Base-by-base conservation (phyloP, 2,113 vertebrate genomes). In the Gorsachius goisagi region DNA sequence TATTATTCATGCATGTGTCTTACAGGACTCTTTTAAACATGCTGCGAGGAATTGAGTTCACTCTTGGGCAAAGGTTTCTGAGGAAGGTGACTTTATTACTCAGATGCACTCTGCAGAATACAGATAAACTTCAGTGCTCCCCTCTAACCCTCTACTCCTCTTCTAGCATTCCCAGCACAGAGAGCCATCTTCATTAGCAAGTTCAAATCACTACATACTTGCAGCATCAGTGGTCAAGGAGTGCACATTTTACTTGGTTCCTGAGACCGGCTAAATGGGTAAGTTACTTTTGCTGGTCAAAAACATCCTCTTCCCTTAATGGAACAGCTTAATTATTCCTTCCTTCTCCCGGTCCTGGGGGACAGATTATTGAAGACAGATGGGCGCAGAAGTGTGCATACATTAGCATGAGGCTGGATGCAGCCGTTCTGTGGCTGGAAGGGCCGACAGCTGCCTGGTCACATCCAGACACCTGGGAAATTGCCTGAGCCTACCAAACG, bases 11-110 rank as follows among this genome's bases (percentile, higher is more conserved):
- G 86, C 84, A 85, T 90, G 85, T 74, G 69, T 88, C 86, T 90
- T 96, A 79, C 67, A 89, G 92, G 75, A 72, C 64, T 90, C 85
- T 95, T 84, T 96, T 91, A 95, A 96, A 93, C 85, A 89, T 33
- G 24, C 87, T 88, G 82, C 3, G 13, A 93, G 94, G 89, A 93
- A 94, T 75, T 2, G 50, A 95, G 96, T 96, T 97, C 94, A 96
- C 62, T 97, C 87, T 91, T 95, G 95, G 94, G 90, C 95, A 95
- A 95, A 97, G 90, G 96, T 97, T 97, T 96, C 92, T 24, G 59
- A 90, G 87, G 89, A 95, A 97, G 94, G 96, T 95, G 95, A 96
- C 89, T 96, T 94, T 95, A 95, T 96, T 96, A 96, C 85, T 94
- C 55, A 58, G 77, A 75, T 33, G 13, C 14, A 55, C 69, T 93